Percentiles rank a stretch among this genome's conserved stretches.
Evolutionary conservation across 92 coral and sea anemone genomes (phyloP).

Genomic region (Pocillopora grandis): DNA sequence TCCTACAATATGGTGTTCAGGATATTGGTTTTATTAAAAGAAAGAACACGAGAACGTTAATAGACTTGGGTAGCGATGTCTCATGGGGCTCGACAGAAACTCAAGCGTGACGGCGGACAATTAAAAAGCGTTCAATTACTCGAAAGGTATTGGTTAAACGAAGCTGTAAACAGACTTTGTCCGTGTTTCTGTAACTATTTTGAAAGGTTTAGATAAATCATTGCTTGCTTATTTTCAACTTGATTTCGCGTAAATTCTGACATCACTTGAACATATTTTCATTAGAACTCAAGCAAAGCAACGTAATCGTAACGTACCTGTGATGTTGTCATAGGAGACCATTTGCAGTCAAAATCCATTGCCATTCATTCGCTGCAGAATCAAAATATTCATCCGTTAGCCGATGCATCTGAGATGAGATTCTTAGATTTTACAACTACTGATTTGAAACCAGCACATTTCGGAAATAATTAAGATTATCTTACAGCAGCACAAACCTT

Average conservation of each 20-base stretch:
- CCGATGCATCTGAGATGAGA: not conserved
- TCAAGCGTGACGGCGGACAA: not conserved
- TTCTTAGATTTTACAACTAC: not conserved
- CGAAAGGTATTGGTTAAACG: conserved; percentile 11
- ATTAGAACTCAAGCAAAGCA: not conserved
- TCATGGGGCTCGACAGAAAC: conserved; percentile 10
- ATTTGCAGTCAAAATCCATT: conserved; percentile 1
- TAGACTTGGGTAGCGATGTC: not conserved
- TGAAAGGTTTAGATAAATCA: not conserved
- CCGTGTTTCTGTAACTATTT: not conserved
- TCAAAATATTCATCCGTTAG: not conserved
- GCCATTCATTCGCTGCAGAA: not conserved
- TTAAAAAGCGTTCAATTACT: not conserved
- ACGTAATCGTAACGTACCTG: not conserved
- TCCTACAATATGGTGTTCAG: not conserved
- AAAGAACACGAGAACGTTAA: not conserved
- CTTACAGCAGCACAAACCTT: too few species aligned
- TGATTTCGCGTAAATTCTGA: not conserved
- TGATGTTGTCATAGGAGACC: conserved; percentile 1
- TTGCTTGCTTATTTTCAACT: not conserved
- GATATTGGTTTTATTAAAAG: not conserved
- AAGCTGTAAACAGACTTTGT: not conserved
- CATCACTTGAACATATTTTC: not conserved
- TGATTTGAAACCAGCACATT: too few species aligned
- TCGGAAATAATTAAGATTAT: too few species aligned